phyloP scores from a whole-genome alignment of 2,888 invertebrate genomes.

The Limnephilus auricula region DNA sequence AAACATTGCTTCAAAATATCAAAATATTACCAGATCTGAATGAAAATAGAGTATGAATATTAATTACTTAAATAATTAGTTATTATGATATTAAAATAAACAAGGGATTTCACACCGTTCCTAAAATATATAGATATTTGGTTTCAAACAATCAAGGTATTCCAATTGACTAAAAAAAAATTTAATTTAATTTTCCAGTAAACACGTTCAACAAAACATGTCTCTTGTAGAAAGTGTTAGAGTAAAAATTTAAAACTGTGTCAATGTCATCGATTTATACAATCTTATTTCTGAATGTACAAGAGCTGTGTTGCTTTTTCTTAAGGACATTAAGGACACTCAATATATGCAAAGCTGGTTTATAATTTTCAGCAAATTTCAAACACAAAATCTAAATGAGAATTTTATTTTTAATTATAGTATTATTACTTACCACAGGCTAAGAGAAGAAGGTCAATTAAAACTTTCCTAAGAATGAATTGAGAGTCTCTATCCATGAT shows the following conservation, averaged over 20 bases:
- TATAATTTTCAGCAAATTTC: not conserved
- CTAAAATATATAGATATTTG: not conserved
- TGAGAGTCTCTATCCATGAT: constrained; percentile 79
- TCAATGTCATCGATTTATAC: constrained; percentile 25
- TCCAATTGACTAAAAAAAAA: not conserved
- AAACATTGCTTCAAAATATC: too few relatives aligned
- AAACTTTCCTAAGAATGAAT: constrained; percentile 80
- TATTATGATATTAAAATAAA: not conserved
- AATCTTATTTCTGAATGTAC: constrained; percentile 10
- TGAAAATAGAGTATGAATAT: too few relatives aligned
- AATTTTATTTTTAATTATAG: not conserved
- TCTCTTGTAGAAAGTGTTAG: not conserved
- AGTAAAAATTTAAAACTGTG: not conserved
- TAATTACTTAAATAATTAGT: not conserved
- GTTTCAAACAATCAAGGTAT: not conserved
- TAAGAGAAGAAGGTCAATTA: constrained; percentile 82
- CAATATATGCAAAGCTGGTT: not conserved
- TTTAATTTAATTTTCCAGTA: not conserved
- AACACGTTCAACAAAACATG: not conserved
- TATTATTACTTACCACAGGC: constrained; percentile 80
- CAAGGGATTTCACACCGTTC: not conserved
- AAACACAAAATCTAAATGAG: not conserved
- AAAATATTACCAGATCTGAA: too few relatives aligned
- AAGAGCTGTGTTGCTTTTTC: not conserved
- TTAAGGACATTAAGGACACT: not conserved